Percentiles rank a stretch among this genome's conserved stretches.
These are phyloP conservation scores for Eublepharis macularius DNA, from an alignment of 2,113 vertebrate species.

Conservation along the genomic window DNA sequence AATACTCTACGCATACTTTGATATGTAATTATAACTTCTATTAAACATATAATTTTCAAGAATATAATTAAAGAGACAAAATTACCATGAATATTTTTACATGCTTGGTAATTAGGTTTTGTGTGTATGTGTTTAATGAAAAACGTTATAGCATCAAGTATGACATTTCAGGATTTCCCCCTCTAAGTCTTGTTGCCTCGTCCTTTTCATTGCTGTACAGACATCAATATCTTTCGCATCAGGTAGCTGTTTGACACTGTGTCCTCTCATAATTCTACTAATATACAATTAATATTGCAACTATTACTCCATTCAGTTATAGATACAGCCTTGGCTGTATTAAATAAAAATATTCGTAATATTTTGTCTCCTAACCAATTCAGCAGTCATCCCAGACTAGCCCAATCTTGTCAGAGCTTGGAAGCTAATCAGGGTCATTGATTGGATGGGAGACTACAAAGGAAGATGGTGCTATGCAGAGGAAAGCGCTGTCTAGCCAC, in stretches of 20 bases:
- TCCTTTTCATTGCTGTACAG: neutral
- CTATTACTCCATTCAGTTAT: neutral
- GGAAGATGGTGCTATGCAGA: too few relatives aligned
- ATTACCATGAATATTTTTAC: neutral
- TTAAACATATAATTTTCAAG: slow-evolving; percentile 10
- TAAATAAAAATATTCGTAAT: neutral
- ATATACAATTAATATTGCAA: neutral
- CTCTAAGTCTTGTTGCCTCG: neutral
- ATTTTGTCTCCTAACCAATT: too few relatives aligned
- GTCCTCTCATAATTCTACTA: neutral
- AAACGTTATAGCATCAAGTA: neutral
- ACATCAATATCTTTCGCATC: too few relatives aligned
- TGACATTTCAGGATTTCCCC: neutral
- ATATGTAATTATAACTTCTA: neutral
- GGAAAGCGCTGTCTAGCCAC: too few relatives aligned
- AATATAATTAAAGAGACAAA: slow-evolving; percentile 14
- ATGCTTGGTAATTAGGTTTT: neutral
- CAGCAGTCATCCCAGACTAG: too few relatives aligned
- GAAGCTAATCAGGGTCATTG: too few relatives aligned
- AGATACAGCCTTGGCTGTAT: neutral
- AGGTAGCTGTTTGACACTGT: too few relatives aligned
- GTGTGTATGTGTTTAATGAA: neutral
- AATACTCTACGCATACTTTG: neutral
- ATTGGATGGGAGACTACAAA: too few relatives aligned
- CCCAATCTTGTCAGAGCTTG: too few relatives aligned